phyloP scores from a whole-genome alignment of 2,797 vertebrate genomes.

The Sphaeramia orbicularis region DNA sequence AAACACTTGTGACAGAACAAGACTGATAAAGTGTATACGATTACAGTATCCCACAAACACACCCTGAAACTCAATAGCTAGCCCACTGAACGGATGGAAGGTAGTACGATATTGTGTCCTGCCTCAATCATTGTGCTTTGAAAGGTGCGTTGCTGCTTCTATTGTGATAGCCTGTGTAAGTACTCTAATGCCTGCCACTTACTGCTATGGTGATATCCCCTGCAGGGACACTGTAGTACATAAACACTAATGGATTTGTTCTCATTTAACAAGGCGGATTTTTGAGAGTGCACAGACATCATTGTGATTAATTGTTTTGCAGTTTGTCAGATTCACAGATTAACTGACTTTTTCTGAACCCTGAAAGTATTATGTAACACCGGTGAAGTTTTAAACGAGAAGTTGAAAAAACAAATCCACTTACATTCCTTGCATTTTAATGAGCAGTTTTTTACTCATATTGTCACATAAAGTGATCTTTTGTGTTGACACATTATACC shows the following conservation, averaged over 20 bases:
- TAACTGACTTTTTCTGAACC: not conserved
- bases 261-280: conserved; percentile 24
- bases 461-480: too few species aligned
- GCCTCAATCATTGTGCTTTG: conserved; percentile 70
- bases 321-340: conserved; percentile 13
- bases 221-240: conserved; percentile 51
- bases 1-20: conserved; percentile 78
- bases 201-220: conserved; percentile 66
- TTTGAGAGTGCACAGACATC: conserved; percentile 14
- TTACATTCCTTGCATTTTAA: too few species aligned
- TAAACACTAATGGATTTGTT: conserved; percentile 45
- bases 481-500: too few species aligned
- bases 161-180: conserved; percentile 80
- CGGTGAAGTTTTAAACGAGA: not conserved
- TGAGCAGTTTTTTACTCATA: too few species aligned
- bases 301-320: conserved; percentile 19
- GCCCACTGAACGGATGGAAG: conserved; percentile 64
- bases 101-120: conserved; percentile 72
- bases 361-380: not conserved
- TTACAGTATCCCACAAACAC: conserved; percentile 75
- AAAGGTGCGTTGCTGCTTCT: conserved; percentile 71
- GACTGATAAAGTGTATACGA: conserved; percentile 77
- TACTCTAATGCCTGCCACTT: conserved; percentile 78
- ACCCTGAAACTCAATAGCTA: conserved; percentile 73
- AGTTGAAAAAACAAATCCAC: too few species aligned